Evolutionary conservation across 2,888 invertebrate genomes (phyloP).

Genomic region (Orthosia gothica): DNA sequence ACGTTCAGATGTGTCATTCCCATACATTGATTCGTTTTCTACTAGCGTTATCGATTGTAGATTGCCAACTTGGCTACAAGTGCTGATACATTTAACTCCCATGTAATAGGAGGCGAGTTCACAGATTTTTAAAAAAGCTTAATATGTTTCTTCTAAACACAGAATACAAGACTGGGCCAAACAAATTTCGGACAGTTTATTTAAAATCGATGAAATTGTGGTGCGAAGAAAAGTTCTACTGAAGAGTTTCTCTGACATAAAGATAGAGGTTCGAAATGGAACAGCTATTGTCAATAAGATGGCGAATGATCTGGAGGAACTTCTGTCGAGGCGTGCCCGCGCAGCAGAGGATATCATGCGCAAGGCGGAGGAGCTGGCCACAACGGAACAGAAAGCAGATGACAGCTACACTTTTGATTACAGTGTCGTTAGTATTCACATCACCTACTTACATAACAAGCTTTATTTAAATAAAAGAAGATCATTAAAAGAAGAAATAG

Average conservation of each 20-base stretch:
- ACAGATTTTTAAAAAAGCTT: neutral
- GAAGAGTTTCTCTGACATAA: constrained; percentile 80
- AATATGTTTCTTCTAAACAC: constrained; percentile 11
- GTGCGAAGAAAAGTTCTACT: constrained; percentile 80
- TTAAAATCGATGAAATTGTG: constrained; percentile 78
- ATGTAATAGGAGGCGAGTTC: too few relatives aligned
- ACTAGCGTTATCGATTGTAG: too few relatives aligned
- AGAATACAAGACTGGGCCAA: constrained; percentile 85
- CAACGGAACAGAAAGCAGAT: constrained; percentile 64
- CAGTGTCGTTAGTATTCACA: constrained; percentile 80
- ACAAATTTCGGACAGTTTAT: constrained; percentile 78
- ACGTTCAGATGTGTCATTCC: too few relatives aligned
- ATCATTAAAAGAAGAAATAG: too few relatives aligned
- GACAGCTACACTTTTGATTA: constrained; percentile 78
- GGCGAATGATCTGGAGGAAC: constrained; percentile 77
- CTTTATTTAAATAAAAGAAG: too few relatives aligned
- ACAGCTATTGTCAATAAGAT: constrained; percentile 82
- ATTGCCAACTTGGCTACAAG: too few relatives aligned
- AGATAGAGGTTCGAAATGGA: constrained; percentile 81
- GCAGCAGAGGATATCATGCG: constrained; percentile 85
- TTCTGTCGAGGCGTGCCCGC: constrained; percentile 77
- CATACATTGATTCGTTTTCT: too few relatives aligned
- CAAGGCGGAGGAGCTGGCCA: constrained; percentile 82
- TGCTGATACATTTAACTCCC: too few relatives aligned
- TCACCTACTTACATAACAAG: neutral